Evolutionary conservation across 1,140 invertebrate genomes (phyloP).

Genomic region (Caenorhabditis brenneri): DNA sequence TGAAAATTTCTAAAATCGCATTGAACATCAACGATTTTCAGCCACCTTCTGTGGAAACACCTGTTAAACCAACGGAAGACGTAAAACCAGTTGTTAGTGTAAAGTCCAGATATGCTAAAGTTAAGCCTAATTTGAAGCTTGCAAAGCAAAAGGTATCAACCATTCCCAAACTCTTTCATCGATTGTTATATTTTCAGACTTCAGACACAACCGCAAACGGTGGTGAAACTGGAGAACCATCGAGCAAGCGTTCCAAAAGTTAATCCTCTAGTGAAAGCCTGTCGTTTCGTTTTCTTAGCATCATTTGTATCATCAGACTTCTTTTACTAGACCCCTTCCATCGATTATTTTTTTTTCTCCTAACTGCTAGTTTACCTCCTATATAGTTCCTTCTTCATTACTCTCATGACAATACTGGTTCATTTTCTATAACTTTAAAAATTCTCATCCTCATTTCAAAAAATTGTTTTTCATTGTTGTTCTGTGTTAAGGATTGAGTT

Average conservation of each 20-base stretch:
- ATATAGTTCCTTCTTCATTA: not conserved
- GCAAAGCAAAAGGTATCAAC: not conserved
- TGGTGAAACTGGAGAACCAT: not conserved
- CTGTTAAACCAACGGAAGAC: not conserved
- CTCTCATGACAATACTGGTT: not conserved
- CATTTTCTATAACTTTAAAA: not conserved
- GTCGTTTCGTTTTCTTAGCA: no score
- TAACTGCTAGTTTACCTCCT: not conserved
- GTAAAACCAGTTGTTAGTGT: not conserved
- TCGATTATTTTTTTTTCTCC: not conserved
- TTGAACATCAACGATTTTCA: no score
- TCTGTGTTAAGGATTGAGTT: not conserved
- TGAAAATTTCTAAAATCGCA: not conserved
- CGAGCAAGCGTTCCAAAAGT: not conserved
- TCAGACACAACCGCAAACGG: not conserved
- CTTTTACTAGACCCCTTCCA: not conserved
- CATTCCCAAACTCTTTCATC: not conserved
- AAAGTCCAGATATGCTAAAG: slow-evolving; percentile 11
- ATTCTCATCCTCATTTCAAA: not conserved
- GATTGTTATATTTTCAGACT: not conserved
- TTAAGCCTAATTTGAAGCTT: not conserved
- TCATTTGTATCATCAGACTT: no score
- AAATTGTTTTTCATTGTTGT: not conserved
- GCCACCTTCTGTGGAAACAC: not conserved
- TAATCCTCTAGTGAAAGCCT: no score